Evolutionary conservation across 2,797 vertebrate species (phyloP).

Genomic region (Periparus ater): DNA sequence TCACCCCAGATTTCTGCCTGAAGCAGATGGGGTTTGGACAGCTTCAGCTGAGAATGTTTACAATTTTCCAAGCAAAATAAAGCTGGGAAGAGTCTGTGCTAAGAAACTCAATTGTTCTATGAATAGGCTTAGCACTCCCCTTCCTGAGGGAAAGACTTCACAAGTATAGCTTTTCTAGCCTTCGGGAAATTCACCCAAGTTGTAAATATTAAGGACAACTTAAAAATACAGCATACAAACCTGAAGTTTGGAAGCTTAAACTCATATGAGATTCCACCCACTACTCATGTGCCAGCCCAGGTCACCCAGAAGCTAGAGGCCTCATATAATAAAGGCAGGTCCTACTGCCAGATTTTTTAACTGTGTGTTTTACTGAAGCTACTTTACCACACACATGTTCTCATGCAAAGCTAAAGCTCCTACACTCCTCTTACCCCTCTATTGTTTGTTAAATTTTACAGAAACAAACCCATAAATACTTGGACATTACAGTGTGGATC

Average conservation of each 20-base stretch:
- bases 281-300: neutral
- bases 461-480: neutral
- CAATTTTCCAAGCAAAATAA: conserved; percentile 19
- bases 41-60: conserved; percentile 16
- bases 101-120: neutral
- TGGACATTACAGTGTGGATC: neutral
- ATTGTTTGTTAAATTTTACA: neutral
- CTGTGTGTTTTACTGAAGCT: neutral
- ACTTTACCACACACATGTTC: neutral
- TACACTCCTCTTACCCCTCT: neutral
- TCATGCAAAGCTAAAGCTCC: neutral
- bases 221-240: neutral
- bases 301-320: neutral
- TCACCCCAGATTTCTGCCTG: neutral
- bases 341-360: neutral
- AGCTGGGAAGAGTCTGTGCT: neutral
- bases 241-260: neutral
- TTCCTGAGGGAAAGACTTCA: neutral
- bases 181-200: neutral
- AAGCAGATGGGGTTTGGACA: conserved; percentile 28
- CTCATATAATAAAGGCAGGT: neutral
- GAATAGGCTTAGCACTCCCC: neutral
- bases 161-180: neutral
- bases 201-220: neutral
- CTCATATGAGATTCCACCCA: neutral